phyloP scores from a whole-genome alignment of 2,888 invertebrate species.

The Drosophila borborema region DNA sequence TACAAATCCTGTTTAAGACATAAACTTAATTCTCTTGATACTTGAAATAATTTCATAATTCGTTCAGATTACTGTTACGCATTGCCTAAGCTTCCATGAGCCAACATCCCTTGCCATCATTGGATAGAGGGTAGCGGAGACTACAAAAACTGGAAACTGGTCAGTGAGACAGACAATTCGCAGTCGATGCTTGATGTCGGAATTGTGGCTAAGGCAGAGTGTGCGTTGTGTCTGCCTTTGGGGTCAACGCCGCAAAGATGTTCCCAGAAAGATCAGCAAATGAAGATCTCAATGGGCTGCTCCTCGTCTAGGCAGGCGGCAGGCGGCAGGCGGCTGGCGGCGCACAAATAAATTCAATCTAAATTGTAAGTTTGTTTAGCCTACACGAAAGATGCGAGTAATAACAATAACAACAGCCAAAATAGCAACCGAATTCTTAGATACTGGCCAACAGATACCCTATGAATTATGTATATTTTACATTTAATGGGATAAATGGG shows the following conservation, averaged over 20 bases:
- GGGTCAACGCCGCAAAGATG: constrained; percentile 82
- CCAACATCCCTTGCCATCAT: neutral
- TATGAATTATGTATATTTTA: neutral
- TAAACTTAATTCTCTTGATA: neutral
- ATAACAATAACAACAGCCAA: constrained; percentile 40
- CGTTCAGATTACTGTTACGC: no score
- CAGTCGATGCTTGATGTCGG: constrained; percentile 34
- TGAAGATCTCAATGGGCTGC: constrained; percentile 83
- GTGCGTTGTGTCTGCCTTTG: constrained; percentile 61
- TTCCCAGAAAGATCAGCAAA: constrained; percentile 84
- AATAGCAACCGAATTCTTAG: neutral
- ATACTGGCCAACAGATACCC: constrained; percentile 12
- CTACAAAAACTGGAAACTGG: constrained; percentile 51
- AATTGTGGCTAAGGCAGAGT: constrained; percentile 20
- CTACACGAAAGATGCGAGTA: constrained; percentile 61
- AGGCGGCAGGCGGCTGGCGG: constrained; percentile 49
- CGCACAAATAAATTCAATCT: constrained; percentile 82
- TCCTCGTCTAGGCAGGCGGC: constrained; percentile 69
- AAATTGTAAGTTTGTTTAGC: constrained; percentile 82
- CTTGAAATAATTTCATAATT: neutral
- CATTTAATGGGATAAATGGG: neutral
- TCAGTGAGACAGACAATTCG: constrained; percentile 61
- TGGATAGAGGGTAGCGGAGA: constrained; percentile 2
- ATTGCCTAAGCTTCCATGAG: neutral
- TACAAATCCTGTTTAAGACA: neutral